A percentile compares a stretch with the other conserved stretches of the same genome.
Evolutionary conservation across 64 coral and sea anemone genomes (phyloP).

Genomic region (Dendrophyllia cribrosa): DNA sequence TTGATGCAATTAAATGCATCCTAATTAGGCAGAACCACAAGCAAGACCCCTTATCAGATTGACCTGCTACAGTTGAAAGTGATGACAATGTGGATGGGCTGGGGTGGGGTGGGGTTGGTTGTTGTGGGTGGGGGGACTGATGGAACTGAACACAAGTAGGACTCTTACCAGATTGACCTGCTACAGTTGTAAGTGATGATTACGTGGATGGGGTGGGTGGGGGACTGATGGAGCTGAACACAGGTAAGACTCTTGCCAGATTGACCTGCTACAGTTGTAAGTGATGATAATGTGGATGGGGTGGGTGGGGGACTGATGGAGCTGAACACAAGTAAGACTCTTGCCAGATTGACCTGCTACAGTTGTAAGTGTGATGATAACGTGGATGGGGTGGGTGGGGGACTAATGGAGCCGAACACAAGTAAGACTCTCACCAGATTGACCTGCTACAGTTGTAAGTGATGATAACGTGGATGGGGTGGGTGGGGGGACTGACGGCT

Average conservation of each 20-base stretch:
- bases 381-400: constrained; percentile 9
- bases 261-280: constrained; percentile 39
- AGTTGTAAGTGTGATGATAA: constrained; percentile 72
- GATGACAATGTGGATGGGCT: constrained; percentile 54
- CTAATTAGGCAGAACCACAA: neutral
- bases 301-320: constrained; percentile 80
- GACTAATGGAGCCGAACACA: constrained; percentile 44
- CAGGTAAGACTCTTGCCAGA: neutral
- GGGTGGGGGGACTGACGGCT: constrained; percentile 79
- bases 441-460: constrained; percentile 34
- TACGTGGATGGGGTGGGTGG: constrained; percentile 75
- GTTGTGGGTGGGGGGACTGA: constrained; percentile 89
- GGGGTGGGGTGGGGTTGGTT: no score
- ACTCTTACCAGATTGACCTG: constrained; percentile 30
- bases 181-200: constrained; percentile 65
- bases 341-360: constrained; percentile 34
- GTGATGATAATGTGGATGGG: constrained; percentile 78
- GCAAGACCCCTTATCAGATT: neutral
- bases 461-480: constrained; percentile 86
- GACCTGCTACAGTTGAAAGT: constrained; percentile 35
- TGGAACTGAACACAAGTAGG: neutral
- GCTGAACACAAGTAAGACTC: constrained; percentile 24
- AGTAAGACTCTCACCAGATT: constrained; percentile 6
- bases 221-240: constrained; percentile 76
- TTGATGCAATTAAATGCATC: no score